Percentiles rank a stretch among this genome's conserved stretches.
phyloP scores from a whole-genome alignment of 2,888 invertebrate genomes.

The Serripes groenlandicus region DNA sequence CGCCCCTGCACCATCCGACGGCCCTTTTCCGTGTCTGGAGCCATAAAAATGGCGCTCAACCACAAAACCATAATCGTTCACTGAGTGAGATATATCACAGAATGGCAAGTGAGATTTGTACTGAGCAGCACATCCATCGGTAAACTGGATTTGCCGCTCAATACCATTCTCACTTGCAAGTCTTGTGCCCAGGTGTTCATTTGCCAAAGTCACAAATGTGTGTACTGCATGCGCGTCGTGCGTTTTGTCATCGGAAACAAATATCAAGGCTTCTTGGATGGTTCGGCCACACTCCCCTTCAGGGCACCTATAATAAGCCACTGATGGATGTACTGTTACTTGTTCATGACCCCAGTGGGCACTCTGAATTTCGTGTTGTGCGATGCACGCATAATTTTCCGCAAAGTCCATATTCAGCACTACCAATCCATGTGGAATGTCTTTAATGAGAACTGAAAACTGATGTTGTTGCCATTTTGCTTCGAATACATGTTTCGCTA shows the following conservation, averaged over 20 bases:
- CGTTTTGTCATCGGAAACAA: constrained; percentile 55
- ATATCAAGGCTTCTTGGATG: constrained; percentile 48
- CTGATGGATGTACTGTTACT: constrained; percentile 47
- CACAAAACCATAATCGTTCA: constrained; percentile 41
- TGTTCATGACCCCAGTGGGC: constrained; percentile 57
- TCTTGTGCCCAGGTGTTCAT: constrained; percentile 39
- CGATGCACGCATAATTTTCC: constrained; percentile 33
- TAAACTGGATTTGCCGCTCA: not conserved
- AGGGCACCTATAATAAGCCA: constrained; percentile 50
- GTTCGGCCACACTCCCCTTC: constrained; percentile 39
- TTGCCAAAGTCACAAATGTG: constrained; percentile 38
- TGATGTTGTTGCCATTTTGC: constrained; percentile 55
- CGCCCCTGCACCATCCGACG: constrained; percentile 6
- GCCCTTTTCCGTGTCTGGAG: constrained; percentile 21
- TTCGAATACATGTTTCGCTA: constrained; percentile 45
- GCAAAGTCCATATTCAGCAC: constrained; percentile 16
- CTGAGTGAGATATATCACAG: constrained; percentile 36
- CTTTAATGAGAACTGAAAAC: constrained; percentile 28
- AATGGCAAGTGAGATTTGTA: constrained; percentile 51
- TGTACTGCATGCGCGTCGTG: constrained; percentile 55
- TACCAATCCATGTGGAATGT: constrained; percentile 48
- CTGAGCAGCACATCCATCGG: constrained; percentile 29
- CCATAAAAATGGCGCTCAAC: constrained; percentile 48
- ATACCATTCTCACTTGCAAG: not conserved
- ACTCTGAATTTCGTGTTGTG: constrained; percentile 58